Evolutionary conservation across 2,888 invertebrate species (phyloP).

Genomic region (Pseudococcus longispinus): DNA sequence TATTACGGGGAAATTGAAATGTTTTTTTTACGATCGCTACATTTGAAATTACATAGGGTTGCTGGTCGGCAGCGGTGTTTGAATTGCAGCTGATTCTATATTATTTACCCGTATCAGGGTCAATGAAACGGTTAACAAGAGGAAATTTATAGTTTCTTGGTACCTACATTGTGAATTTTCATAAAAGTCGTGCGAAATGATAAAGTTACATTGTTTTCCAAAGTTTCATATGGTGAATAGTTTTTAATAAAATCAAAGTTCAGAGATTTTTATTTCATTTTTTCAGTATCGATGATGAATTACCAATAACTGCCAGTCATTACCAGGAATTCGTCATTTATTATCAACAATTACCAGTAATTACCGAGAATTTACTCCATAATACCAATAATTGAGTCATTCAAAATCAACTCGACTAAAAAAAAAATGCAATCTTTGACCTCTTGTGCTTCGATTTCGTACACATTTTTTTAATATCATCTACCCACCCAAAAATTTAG

Average conservation of each 20-base stretch:
- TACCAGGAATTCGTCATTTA: no score
- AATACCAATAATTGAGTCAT: not conserved
- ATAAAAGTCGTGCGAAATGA: not conserved
- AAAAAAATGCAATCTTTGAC: no score
- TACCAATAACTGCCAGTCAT: no score
- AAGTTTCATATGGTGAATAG: no score
- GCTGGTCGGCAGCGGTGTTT: not conserved
- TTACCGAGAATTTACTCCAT: not conserved
- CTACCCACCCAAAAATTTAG: no score
- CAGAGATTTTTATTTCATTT: no score
- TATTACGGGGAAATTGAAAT: not conserved
- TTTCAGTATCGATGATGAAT: no score
- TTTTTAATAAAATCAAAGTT: no score
- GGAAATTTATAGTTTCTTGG: not conserved
- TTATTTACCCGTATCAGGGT: not conserved
- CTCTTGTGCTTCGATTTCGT: no score
- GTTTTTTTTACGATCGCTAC: not conserved
- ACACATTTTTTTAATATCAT: no score
- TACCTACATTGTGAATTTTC: not conserved
- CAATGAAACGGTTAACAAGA: not conserved
- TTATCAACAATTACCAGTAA: no score
- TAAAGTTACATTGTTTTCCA: not conserved
- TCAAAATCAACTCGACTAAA: no score
- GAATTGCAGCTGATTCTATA: not conserved
- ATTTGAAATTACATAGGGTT: not conserved